Evolutionary conservation across 1,140 invertebrate genomes (phyloP).

Genomic region (Batillaria attramentaria): DNA sequence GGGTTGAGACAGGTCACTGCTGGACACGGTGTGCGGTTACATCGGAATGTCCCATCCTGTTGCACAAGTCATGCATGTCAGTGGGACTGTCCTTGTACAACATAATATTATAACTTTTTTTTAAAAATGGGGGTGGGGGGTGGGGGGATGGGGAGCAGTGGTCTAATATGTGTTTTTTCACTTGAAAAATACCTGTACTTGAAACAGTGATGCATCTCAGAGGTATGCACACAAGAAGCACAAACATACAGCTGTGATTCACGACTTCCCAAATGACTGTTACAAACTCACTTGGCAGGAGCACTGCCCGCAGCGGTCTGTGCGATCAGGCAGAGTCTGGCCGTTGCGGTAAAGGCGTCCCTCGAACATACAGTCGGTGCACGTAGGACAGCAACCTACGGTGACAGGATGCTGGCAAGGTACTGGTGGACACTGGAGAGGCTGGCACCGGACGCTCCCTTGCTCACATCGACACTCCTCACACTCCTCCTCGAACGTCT

Average conservation of each 20-base stretch:
- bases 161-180: neutral
- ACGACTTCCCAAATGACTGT: no score
- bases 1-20: constrained; percentile 48
- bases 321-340: constrained; percentile 34
- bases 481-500: constrained; percentile 42
- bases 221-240: no score
- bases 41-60: constrained; percentile 46
- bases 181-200: neutral
- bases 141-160: no score
- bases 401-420: constrained; percentile 49
- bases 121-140: no score
- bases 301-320: constrained; percentile 55
- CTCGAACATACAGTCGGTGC: constrained; percentile 53
- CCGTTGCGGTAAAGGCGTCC: constrained; percentile 48
- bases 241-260: no score
- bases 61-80: no score
- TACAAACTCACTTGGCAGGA: constrained; percentile 41
- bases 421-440: constrained; percentile 36
- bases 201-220: no score
- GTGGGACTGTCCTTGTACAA: no score
- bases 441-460: constrained; percentile 42
- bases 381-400: constrained; percentile 56
- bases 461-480: constrained; percentile 46
- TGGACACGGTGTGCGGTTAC: constrained; percentile 47
- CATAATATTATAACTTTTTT: no score